Evolutionary conservation across 2,113 vertebrate species (phyloP), one percentile per base, ranked within the genome.

Genomic region (Megaceryle torquata): DNA sequence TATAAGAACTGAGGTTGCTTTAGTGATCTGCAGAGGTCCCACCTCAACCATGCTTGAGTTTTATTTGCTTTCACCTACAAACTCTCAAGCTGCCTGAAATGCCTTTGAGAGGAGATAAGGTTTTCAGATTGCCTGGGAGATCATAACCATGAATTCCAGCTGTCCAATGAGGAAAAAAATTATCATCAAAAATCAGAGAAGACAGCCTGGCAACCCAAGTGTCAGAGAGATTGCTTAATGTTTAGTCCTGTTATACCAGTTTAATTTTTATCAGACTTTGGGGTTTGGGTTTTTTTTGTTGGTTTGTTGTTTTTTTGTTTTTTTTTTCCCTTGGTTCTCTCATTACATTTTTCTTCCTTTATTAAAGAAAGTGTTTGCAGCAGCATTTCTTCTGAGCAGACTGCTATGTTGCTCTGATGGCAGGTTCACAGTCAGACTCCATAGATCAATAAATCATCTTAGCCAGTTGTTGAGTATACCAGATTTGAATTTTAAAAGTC

Each of bases 401-500:
- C 26, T 3, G 16, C 21, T 48, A 7, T 41, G 26, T 84, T 25
- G 3, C 31, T 93, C 71, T 14, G 13, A 87, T 46, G 82, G 88
- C 81, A 95, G 77, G 63, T 70, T 84, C 1, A 6, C 33, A 93
- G 54, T 53, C 86, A 71, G 37, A 51, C 61, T 63, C 63, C 28
- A 51, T 74, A 59, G 82, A 93, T 95, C 76, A 94, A 90, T 97
- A 95, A 93, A 80, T 84, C 61, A 69, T 64, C 89, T 88, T 37
- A 64, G 85, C 93, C 88, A 91, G 85, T 68, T 93, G 44, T 82
- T 96, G 44, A 90, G 75, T 75, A 87, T 85, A 92, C 92, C 48
- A 95, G 89, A 82, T 95, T 78, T 95, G 82, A 95, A 93, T 96
- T 95, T 95, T 86, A 82, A 91, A 92, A 78, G 87, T 75, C 96